Evolutionary conservation across 2,797 vertebrate genomes (phyloP), one percentile per base, ranked within the genome.

Genomic region (Muscicapa striata): DNA sequence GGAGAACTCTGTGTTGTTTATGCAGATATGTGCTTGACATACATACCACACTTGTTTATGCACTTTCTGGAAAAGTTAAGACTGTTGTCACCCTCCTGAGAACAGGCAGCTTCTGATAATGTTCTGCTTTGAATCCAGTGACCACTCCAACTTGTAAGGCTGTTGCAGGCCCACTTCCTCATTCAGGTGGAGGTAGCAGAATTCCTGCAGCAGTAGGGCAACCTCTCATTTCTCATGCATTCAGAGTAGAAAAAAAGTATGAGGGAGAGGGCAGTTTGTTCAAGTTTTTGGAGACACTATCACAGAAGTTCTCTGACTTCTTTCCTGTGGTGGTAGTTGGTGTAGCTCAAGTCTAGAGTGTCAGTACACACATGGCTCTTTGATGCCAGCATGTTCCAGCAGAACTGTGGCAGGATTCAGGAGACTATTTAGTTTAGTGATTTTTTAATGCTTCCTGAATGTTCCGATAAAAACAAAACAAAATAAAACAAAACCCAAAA

Each of bases 351-450:
- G 20, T 81, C 30, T 88, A 46, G 6, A 24, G 38, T 68, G 14
- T 74, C 29, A 54, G 20, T 81, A 75, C 13, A 34, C 10, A 23
- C 6, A 1, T n/a, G 6, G 12, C 52, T 84, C 40, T 76, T 38
- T 48, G 27, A 72, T 4, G 3, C 38, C 36, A 36, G 6, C 0
- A 0, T 66, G 16, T 67, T 80, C 9, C 55, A 59, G 30, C 22
- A 74, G 18, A 86, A 34, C 26, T 36, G 19, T 84, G 27, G 11
- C 21, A 70, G 43, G 7, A 82, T 68, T 90, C 34, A 41, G 59
- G 15, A 87, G 27, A 79, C 38, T 59, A 22, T 70, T 70, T 32
- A 54, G 29, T 69, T 86, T 48, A 51, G 21, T 66, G 23, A 48
- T 32, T 78, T 84, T 69, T 45, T 74, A 29, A 29, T 75, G 32